Conservation (phyloP, 2,888 invertebrate genomes). For the Phorcus lineatus region DNA sequence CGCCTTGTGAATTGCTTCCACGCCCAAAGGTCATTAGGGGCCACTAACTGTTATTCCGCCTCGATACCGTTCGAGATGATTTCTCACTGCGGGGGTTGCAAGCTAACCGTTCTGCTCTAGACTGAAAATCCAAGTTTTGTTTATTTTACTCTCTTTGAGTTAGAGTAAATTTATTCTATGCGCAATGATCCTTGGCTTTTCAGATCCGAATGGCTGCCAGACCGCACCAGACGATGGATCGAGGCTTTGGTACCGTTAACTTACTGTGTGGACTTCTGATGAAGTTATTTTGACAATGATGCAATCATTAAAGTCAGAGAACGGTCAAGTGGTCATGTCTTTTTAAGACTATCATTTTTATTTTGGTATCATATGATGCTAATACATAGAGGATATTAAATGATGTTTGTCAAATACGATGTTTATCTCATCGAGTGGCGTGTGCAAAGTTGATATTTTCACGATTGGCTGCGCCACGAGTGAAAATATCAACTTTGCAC, state of each 20-base stretch:
- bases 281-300: no score
- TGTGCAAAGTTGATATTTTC: no score
- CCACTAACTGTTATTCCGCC: not conserved
- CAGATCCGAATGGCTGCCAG: not conserved
- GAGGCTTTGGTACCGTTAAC: no score
- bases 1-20: not conserved
- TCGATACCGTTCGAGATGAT: not conserved
- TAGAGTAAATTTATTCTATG: not conserved
- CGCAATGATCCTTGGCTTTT: slow-evolving; percentile 7
- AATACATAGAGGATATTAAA: no score
- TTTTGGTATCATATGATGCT: no score
- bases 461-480: no score
- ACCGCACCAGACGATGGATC: not conserved
- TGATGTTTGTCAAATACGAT: no score
- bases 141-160: slow-evolving; percentile 20
- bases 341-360: no score
- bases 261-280: no score
- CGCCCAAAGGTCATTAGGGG: not conserved
- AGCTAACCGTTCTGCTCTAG: not conserved
- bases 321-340: not conserved
- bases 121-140: not conserved
- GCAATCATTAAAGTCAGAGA: no score
- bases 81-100: not conserved
- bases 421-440: no score
- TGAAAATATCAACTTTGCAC: no score